Base-by-base conservation (phyloP, 35 echinoderm and acorn worm genomes). In the Ophioderma brevispina region DNA sequence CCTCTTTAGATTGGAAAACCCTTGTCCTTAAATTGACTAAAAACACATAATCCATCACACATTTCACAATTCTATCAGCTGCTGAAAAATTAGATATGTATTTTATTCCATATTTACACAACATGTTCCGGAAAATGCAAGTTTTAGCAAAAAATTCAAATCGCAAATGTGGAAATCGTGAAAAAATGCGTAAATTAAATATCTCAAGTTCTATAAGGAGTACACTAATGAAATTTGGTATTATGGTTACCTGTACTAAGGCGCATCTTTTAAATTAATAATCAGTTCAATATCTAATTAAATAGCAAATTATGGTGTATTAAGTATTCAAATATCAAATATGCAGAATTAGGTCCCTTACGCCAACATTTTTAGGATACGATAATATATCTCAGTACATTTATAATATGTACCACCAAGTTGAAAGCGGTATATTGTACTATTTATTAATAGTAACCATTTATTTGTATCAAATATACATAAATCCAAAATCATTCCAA, bases 271-370 rank as follows among this genome's bases (percentile, higher is more conserved):
- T 36, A 36, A 80, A 19, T 0, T 25, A 37, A 25, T 14, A 80
- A 38, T 36, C 3, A 14, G 4, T 38, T 80, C 32, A 80, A 19
- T 80, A 80, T 15, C 78, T 36, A 35, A 80, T 80, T 80, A 80
- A 80, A 80, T 80, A 80, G 35, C 32, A 31, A 80, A 80, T 36
- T 80, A n/a, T 36, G 78, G 32, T 80, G 37, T n/a, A 80, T 38
- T 80, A 80, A 3, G 36, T 80, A 80, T 80, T 35, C 78, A 80
- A 80, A 80, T 36, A 13, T 18, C 78, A 36, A 33, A 36, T 80
- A 80, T 36, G 78, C 78, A 80, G n/a, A 80, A 80, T 80, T 80
- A 80, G 78, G 32, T 38, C 35, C 75, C 13, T 30, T 18, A 13
- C 75, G 78, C 34, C 11, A 28, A 14, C 0, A 14, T 80, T 21